These are phyloP conservation scores for Zoroaster sp. DNA, from an alignment of 53 echinoderm and acorn worm genomes.

Conservation along the genomic window DNA sequence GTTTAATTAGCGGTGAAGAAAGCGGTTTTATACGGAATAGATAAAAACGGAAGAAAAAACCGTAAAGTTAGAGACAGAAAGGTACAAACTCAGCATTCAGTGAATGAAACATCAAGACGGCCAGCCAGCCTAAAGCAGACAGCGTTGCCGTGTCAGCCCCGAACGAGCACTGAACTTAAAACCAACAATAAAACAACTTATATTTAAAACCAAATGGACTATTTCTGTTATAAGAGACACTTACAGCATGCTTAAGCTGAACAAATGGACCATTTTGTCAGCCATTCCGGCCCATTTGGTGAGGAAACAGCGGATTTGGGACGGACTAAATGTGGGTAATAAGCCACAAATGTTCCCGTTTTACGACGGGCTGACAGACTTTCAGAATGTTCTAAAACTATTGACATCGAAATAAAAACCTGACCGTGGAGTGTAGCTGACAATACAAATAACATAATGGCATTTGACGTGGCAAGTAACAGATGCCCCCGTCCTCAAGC, in stretches of 20 bases:
- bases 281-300: slow-evolving; percentile 11
- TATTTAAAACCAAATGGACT: slow-evolving; percentile 7
- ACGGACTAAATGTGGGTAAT: slow-evolving; percentile 17
- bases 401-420: not conserved
- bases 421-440: not conserved
- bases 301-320: not conserved
- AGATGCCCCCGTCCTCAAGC: not conserved
- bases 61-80: no score
- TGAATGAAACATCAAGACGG: no score
- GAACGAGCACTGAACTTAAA: not conserved
- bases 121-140: no score
- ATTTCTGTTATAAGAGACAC: not conserved
- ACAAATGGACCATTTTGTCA: slow-evolving; percentile 13
- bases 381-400: not conserved
- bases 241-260: not conserved
- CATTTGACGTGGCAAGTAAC: not conserved
- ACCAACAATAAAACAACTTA: not conserved
- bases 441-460: not conserved
- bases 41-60: no score
- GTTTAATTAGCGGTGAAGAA: no score
- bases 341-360: slow-evolving; percentile 38
- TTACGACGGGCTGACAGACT: slow-evolving; percentile 7
- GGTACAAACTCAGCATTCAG: no score
- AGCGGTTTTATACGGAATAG: no score
- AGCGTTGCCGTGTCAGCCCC: not conserved